Evolutionary conservation across 2,888 invertebrate genomes (phyloP).

Genomic region (Ganaspis brasiliensis): DNA sequence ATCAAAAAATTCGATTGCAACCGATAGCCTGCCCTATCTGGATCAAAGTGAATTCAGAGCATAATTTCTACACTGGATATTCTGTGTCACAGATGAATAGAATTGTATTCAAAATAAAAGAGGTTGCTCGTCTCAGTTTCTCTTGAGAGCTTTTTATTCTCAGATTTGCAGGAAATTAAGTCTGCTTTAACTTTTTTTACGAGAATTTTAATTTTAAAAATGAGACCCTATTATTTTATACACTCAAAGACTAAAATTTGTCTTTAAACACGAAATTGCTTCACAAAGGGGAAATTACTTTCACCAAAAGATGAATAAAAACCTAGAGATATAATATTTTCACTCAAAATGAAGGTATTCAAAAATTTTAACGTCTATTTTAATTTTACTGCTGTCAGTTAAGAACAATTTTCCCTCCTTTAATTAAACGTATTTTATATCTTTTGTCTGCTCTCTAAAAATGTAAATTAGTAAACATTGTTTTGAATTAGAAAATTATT

Average conservation of each 20-base stretch:
- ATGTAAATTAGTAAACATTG: no score
- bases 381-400: no score
- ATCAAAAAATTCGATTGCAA: neutral
- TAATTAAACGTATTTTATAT: no score
- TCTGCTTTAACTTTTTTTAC: slow-evolving; percentile 1
- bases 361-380: no score
- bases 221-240: neutral
- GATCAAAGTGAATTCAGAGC: neutral
- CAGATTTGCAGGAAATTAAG: neutral
- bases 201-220: slow-evolving; percentile 3
- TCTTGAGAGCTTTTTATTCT: slow-evolving; percentile 5
- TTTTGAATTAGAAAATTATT: no score
- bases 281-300: neutral
- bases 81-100: neutral
- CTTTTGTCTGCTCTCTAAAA: no score
- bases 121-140: neutral
- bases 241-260: neutral
- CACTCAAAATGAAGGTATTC: no score
- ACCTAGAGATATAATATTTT: no score
- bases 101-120: slow-evolving; percentile 5
- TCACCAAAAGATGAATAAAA: neutral
- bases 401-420: no score
- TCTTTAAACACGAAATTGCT: neutral
- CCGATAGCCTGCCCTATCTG: neutral
- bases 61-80: neutral